A percentile compares a stretch with the other conserved stretches of the same genome.
Evolutionary conservation across 2,888 invertebrate species (phyloP).

Genomic region (Rotaria magnacalcarata): DNA sequence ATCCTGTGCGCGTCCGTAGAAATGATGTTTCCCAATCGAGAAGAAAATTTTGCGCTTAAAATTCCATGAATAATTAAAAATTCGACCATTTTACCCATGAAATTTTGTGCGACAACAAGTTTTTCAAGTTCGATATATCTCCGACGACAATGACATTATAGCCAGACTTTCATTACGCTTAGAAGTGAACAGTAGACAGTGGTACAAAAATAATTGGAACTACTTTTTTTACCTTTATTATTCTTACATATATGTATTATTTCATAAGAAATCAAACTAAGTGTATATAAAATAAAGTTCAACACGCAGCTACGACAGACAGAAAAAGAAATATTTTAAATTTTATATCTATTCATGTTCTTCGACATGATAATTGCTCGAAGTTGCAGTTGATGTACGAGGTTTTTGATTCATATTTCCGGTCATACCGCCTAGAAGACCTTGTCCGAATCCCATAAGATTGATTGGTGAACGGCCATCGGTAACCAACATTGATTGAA

Average conservation of each 20-base stretch:
- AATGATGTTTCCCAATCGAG: too few relatives aligned
- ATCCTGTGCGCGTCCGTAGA: too few relatives aligned
- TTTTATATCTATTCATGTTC: background rate
- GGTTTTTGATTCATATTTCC: constrained; percentile 46
- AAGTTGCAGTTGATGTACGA: background rate
- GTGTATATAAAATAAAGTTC: background rate
- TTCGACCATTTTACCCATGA: too few relatives aligned
- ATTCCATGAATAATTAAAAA: too few relatives aligned
- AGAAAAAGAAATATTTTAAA: background rate
- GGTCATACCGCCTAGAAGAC: constrained; percentile 60
- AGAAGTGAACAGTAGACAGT: too few relatives aligned
- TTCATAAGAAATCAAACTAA: background rate
- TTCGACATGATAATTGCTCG: background rate
- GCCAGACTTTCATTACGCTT: too few relatives aligned
- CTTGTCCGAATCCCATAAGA: constrained; percentile 61
- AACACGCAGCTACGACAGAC: background rate
- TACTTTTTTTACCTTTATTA: background rate
- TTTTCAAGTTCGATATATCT: too few relatives aligned
- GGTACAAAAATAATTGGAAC: too few relatives aligned
- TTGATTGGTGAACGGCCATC: constrained; percentile 62
- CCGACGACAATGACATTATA: too few relatives aligned
- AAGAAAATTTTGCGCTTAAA: too few relatives aligned
- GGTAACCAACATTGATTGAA: constrained; percentile 62
- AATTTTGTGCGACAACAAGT: too few relatives aligned
- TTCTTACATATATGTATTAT: background rate